A percentile compares a stretch with the other conserved stretches of the same genome.
These are phyloP conservation scores for Morinoia aosen DNA, from an alignment of 2,888 invertebrate species.

Conservation along the genomic window DNA sequence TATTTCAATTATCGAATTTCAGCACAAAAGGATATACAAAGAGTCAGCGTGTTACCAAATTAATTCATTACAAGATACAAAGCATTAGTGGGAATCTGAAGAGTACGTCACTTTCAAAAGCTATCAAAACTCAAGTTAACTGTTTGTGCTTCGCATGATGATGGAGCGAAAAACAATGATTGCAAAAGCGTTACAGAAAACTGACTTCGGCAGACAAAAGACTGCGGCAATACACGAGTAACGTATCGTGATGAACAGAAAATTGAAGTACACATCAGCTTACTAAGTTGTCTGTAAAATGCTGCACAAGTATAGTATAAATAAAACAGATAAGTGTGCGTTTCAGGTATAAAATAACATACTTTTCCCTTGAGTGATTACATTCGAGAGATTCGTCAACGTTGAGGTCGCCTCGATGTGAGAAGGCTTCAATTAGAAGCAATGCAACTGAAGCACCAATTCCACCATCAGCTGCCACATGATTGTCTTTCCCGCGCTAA, in stretches of 20 bases:
- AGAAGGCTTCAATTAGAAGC: background rate
- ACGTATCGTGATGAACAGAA: background rate
- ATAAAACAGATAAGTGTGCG: background rate
- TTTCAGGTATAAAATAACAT: background rate
- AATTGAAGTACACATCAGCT: background rate
- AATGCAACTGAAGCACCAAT: background rate
- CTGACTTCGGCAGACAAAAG: background rate
- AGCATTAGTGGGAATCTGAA: background rate
- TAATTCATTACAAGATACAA: background rate
- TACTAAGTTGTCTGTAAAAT: background rate
- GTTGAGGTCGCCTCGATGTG: background rate
- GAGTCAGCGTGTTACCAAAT: background rate
- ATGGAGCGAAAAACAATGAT: background rate
- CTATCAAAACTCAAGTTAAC: background rate
- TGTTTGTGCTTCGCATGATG: background rate
- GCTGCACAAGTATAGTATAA: background rate
- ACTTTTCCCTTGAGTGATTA: background rate
- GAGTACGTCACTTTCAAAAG: background rate
- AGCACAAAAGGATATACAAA: background rate
- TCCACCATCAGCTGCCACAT: constrained; percentile 8
- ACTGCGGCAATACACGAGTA: too few relatives aligned
- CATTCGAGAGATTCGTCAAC: background rate
- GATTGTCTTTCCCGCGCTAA: constrained; percentile 30
- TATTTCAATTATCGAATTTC: background rate
- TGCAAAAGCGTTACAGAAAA: background rate